Conservation (phyloP, 2,888 invertebrate species). For the Tortrix viridana region DNA sequence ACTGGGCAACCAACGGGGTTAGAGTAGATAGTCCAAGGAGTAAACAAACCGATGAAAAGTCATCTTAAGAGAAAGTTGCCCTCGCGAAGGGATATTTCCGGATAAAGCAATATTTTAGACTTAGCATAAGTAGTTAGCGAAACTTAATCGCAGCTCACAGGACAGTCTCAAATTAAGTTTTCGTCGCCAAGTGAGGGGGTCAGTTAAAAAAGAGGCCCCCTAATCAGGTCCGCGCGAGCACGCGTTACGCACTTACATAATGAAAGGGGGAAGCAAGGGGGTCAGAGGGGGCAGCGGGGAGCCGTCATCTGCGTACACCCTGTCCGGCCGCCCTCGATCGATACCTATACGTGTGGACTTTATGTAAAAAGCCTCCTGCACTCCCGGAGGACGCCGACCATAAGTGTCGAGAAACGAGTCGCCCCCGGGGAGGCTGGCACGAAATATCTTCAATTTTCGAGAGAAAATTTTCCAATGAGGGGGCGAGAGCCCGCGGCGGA, state of each 20-base stretch:
- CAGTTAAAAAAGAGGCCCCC: constrained; percentile 83
- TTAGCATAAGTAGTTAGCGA: constrained; percentile 56
- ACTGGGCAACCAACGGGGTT: too few species aligned
- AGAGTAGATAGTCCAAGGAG: too few species aligned
- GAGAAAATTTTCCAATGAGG: constrained; percentile 84
- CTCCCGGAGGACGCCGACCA: constrained; percentile 82
- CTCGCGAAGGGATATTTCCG: constrained; percentile 49
- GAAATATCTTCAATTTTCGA: constrained; percentile 84
- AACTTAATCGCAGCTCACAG: constrained; percentile 66
- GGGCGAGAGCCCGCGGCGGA: constrained; percentile 79
- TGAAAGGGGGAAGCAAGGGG: constrained; percentile 79
- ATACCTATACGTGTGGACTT: constrained; percentile 84
- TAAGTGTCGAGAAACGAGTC: constrained; percentile 84
- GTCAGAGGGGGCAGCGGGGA: constrained; percentile 61
- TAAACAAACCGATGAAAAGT: neutral
- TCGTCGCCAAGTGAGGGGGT: constrained; percentile 79
- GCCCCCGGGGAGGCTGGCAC: constrained; percentile 80
- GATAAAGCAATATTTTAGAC: constrained; percentile 40
- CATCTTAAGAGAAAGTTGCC: constrained; percentile 39
- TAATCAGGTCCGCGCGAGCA: constrained; percentile 83
- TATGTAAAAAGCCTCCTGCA: constrained; percentile 84
- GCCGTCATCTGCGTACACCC: constrained; percentile 84
- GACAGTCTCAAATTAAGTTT: constrained; percentile 80
- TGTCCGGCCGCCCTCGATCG: constrained; percentile 82
- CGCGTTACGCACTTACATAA: constrained; percentile 85